These are phyloP conservation scores for Cancer borealis DNA, from an alignment of 2,888 invertebrate genomes.

Conservation along the genomic window DNA sequence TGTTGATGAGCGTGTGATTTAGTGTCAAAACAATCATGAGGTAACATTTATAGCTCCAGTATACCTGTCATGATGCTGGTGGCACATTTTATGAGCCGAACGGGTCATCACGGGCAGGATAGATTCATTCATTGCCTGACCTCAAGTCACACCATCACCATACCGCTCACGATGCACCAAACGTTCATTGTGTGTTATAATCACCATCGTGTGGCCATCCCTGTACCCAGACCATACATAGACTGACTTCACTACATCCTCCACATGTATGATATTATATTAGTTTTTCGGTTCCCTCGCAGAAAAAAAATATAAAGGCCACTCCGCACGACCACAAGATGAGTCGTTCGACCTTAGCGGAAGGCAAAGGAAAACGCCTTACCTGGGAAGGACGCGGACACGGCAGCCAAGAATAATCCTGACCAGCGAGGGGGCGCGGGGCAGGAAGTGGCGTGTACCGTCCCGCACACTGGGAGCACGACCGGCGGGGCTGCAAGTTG, in stretches of 20 bases:
- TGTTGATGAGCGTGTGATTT: slow-evolving; percentile 71
- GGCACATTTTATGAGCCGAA: slow-evolving; percentile 67
- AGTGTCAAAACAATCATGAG: slow-evolving; percentile 70
- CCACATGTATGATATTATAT: slow-evolving; percentile 12
- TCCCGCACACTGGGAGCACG: slow-evolving; percentile 55
- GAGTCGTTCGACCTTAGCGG: slow-evolving; percentile 52
- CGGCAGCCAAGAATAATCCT: slow-evolving; percentile 52
- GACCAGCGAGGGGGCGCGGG: slow-evolving; percentile 30
- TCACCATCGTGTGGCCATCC: background rate
- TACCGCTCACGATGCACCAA: background rate
- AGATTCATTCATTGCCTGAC: slow-evolving; percentile 70
- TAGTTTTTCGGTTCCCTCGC: slow-evolving; percentile 39
- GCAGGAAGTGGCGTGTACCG: slow-evolving; percentile 42
- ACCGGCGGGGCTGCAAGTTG: slow-evolving; percentile 68
- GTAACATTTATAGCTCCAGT: slow-evolving; percentile 70
- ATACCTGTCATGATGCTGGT: slow-evolving; percentile 66
- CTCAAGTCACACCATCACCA: slow-evolving; percentile 36
- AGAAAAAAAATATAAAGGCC: slow-evolving; percentile 43
- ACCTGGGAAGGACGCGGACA: slow-evolving; percentile 59
- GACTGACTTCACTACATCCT: background rate
- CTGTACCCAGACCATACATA: background rate
- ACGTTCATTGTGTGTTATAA: background rate
- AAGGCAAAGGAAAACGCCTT: slow-evolving; percentile 38
- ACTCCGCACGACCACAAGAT: slow-evolving; percentile 51
- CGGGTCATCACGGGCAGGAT: slow-evolving; percentile 70